A percentile compares a stretch with the other conserved stretches of the same genome.
Conservation (phyloP, 1,140 invertebrate species). For the Nasonia vitripennis region DNA sequence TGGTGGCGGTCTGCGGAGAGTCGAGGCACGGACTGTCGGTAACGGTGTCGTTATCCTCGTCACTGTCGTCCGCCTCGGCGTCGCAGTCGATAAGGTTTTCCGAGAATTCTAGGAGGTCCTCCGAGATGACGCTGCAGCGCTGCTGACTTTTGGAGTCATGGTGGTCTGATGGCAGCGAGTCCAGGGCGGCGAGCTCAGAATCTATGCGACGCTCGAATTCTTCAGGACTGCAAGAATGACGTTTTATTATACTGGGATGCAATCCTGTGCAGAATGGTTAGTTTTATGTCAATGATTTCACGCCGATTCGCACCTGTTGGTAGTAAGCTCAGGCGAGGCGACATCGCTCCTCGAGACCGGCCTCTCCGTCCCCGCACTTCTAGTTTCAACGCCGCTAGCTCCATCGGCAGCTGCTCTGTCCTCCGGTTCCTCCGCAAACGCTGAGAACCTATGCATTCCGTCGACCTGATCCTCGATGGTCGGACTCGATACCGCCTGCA, state of each 20-base stretch:
- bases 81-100: slow-evolving; percentile 66
- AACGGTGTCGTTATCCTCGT: slow-evolving; percentile 8
- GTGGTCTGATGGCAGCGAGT: slow-evolving; percentile 73
- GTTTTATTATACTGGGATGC: too few relatives aligned
- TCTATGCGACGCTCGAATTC: slow-evolving; percentile 79
- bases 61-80: slow-evolving; percentile 18
- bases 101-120: slow-evolving; percentile 68
- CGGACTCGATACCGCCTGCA: slow-evolving; percentile 70
- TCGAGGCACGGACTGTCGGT: not conserved
- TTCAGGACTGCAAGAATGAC: slow-evolving; percentile 68
- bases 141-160: slow-evolving; percentile 39
- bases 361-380: not conserved
- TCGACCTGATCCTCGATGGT: slow-evolving; percentile 68
- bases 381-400: not conserved
- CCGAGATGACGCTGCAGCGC: slow-evolving; percentile 64
- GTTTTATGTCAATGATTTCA: too few relatives aligned
- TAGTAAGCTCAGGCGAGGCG: slow-evolving; percentile 52
- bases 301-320: slow-evolving; percentile 61
- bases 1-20: not conserved
- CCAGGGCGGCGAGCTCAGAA: slow-evolving; percentile 79
- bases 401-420: not conserved
- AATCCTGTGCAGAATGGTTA: too few relatives aligned
- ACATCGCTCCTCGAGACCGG: not conserved
- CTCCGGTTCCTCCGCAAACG: slow-evolving; percentile 4
- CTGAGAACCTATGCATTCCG: slow-evolving; percentile 54